Evolutionary conservation across 2,113 vertebrate species (phyloP), one percentile per base, ranked within the genome.

Genomic region (Ceyx melanurus): DNA sequence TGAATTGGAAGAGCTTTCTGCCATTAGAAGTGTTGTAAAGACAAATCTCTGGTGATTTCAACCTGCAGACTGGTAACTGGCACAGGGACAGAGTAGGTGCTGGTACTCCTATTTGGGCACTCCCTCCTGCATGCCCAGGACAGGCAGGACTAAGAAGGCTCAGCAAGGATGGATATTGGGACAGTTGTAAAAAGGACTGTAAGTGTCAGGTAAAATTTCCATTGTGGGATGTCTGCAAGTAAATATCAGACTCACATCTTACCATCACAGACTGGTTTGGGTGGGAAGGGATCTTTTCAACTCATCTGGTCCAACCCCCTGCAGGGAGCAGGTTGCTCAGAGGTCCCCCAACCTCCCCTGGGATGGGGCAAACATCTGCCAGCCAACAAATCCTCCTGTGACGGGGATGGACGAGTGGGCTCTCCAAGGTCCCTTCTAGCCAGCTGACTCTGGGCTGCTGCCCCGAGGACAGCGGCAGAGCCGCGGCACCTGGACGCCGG

Each of bases 1-100:
- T 65, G 81, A 82, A 72, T 56, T 7, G 4, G 26, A 53, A 94
- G 71, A 70, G 74, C 18, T 70, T 89, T 93, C 42, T 84, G 83
- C 54, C 35, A 10, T 45, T 35, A 31, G 10, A 50, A 74, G 78
- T 83, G 86, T 81, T 56, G 62, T 56, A 71, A 71, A 29, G 2
- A 15, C 46, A 82, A 50, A 42, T 4, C 83, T 75, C 68, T 1
- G 15, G 53, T 29, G 45, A 66, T 73, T 93, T 93, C 51, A 87
- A 82, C 62, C 62, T 87, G 90, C 15, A 46, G 62, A 46, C 37
- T 68, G 62, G 17, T 50, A 9, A 57, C 13, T 37, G 78, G 54
- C 42, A 56, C 2, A 57, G 78, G 29, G 17, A 35, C 66, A 31
- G 50, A 45, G 66, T 2, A 35, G 31, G 20, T 60, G 29, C 7